Base-by-base conservation (phyloP, 2,797 vertebrate species). In the Ataeniobius toweri region DNA sequence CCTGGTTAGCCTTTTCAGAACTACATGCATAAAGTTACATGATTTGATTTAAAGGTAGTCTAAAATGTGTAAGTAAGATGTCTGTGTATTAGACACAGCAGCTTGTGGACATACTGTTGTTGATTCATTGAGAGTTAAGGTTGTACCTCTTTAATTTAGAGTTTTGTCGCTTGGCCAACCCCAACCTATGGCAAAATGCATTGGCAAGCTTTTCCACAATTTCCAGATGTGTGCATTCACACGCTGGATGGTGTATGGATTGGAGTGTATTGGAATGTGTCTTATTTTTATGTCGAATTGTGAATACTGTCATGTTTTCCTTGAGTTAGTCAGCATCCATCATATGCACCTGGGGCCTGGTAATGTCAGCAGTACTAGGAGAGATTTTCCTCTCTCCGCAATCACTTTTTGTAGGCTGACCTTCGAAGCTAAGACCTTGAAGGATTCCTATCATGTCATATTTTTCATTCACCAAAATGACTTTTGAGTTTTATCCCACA, bases 401-500 rank as follows among this genome's bases (percentile, higher is more conserved):
- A 28, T 74, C 41, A 46, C 31, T 44, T 36, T 13, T 55, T 9
- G 73, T 72, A 9, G 18, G 36, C 68, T 59, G 67, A 46, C 56
- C 31, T 77, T 58, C 24, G 20, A 51, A 20, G 48, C n/a, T 48
- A 12, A 46, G 28, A 46, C 56, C 20, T 41, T 12, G 36, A 68
- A 68, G 41, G 28, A 73, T 73, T 39, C 8, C 44, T 61, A 58
- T 28, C 1, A 31, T 10, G 26, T 20, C 26, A 14, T 44, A 69
- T 70, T 56, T 56, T 18, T 36, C 53, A 65, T 67, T 63, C 39
- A 59, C 14, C 71, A 56, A 50, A 70, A 59, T 18, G 39, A 31
- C 48, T 36, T 83, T 44, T 58, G 48, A 63, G 22, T 73, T 69
- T 73, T 20, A 72, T 58, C 78, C 50, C 8, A 44, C n/a, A 75